phyloP scores from a whole-genome alignment of 2,113 vertebrate species.

The Macaca mulatta region DNA sequence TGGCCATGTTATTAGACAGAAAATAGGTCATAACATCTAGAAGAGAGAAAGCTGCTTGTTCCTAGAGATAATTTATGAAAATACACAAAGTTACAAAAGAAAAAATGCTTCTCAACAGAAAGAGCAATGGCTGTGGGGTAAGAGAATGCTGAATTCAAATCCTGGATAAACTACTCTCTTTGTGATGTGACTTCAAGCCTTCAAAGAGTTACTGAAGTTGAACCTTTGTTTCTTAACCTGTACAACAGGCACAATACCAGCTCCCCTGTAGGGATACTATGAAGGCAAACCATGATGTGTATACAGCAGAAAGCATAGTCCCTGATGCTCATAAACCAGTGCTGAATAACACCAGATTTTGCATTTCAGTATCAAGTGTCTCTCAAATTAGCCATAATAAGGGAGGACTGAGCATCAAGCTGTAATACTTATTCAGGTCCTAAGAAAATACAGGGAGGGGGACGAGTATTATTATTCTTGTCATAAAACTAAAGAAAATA shows the following conservation, averaged over 20 bases:
- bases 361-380: neutral
- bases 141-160: neutral
- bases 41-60: constrained; percentile 16
- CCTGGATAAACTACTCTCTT: neutral
- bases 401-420: neutral
- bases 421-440: neutral
- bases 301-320: neutral
- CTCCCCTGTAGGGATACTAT: neutral
- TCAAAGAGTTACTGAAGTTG: neutral
- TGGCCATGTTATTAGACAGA: constrained; percentile 42
- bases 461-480: neutral
- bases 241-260: neutral
- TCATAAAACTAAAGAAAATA: constrained; percentile 21
- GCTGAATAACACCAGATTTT: neutral
- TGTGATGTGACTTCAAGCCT: neutral
- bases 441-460: neutral
- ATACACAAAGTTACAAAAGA: neutral
- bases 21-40: neutral
- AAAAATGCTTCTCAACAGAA: neutral
- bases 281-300: neutral
- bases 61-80: constrained; percentile 17
- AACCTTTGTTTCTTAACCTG: neutral
- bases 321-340: neutral
- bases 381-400: neutral
- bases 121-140: neutral